Evolutionary conservation across 1,140 invertebrate genomes (phyloP), one percentile per base, ranked within the genome.

Genomic region (Drosophila tropicalis): DNA sequence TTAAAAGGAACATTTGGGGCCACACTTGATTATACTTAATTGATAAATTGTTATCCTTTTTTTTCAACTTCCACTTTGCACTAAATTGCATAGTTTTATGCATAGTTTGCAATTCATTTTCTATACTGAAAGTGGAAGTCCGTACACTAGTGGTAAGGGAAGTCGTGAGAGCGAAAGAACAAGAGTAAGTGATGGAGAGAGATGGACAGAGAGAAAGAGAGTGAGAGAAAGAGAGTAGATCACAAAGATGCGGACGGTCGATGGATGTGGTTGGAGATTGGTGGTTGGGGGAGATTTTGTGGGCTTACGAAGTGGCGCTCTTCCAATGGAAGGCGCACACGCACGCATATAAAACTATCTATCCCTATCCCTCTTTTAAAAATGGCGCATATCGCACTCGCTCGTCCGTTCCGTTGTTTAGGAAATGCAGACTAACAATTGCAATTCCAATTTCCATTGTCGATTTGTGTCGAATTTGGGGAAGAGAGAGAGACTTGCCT

Each of bases 301-400:
- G 36, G 36, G 36, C 36, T 12, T 36, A 36, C 34, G 9, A 58
- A 41, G 67, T 47, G 65, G 63, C 66, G 70, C 67, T 76, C 76
- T 89, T 87, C 84, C 83, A 87, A 67, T 87, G 85, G 82, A 84
- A 86, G 72, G 83, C 83, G 79, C 83, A 86, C 82, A 86, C 77
- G 73, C 82, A 86, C 82, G 71, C 67, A 81, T 79, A 85, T 74
- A 69, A 83, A 87, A 87, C 83, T 87, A 87, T 87, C 83, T 87
- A 87, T 87, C 83, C 83, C 84, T 89, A 89, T 87, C 83, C 84
- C 83, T 89, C 83, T 81, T 87, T 87, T 80, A 73, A 87, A 87
- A 87, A 87, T 87, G 83, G 83, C 83, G 83, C 84, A 87, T 87
- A 85, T 70, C 29, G 29, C 29, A 83, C 84, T 87, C 83, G 83